Evolutionary conservation across 2,797 vertebrate genomes (phyloP).

Genomic region (Threskiornis aethiopicus): DNA sequence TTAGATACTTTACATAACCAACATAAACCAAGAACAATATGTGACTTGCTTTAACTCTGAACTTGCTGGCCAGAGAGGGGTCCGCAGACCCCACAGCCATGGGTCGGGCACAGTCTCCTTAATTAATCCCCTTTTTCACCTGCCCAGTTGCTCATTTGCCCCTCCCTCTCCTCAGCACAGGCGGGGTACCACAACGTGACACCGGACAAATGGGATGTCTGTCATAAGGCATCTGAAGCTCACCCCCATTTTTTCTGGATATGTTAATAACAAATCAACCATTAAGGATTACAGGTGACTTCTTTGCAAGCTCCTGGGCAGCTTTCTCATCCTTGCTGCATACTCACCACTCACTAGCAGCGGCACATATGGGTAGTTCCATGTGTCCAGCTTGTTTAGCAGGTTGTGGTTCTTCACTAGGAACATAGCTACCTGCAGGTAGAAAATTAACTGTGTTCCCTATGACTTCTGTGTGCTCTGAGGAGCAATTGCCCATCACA

Average conservation of each 20-base stretch:
- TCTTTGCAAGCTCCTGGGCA: neutral
- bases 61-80: neutral
- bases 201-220: neutral
- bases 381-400: neutral
- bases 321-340: neutral
- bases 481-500: neutral
- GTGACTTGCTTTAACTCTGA: neutral
- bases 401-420: neutral
- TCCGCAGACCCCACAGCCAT: neutral
- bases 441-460: neutral
- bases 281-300: neutral
- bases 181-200: neutral
- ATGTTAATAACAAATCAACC: neutral
- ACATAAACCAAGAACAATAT: neutral
- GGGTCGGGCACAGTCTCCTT: neutral
- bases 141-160: neutral
- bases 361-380: neutral
- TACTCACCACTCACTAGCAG: neutral
- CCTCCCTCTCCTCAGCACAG: neutral
- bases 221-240: neutral
- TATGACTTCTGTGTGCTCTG: neutral
- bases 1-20: neutral
- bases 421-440: neutral
- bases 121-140: neutral
- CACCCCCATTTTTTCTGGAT: neutral